Evolutionary conservation across 2,888 invertebrate species (phyloP).

Genomic region (Ligdia adustata): DNA sequence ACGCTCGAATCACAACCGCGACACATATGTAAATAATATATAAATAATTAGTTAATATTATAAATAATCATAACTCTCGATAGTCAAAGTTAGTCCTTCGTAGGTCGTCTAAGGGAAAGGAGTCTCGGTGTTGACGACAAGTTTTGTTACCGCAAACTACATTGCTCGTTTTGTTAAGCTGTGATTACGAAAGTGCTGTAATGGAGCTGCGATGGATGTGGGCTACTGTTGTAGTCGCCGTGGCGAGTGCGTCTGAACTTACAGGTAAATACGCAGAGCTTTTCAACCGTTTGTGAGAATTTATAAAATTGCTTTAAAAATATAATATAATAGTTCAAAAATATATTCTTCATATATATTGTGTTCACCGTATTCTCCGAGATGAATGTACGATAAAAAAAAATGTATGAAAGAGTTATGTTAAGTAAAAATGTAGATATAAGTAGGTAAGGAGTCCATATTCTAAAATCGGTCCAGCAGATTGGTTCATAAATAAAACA

Average conservation of each 20-base stretch:
- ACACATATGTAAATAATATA: background rate
- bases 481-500: too few species aligned
- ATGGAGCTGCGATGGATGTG: constrained; percentile 26
- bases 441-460: too few species aligned
- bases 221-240: constrained; percentile 9
- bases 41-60: background rate
- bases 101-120: background rate
- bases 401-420: too few species aligned
- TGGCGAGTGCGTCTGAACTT: constrained; percentile 17
- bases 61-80: background rate
- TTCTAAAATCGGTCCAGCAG: too few species aligned
- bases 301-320: too few species aligned
- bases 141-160: background rate
- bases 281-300: too few species aligned
- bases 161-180: constrained; percentile 4
- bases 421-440: too few species aligned
- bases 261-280: too few species aligned
- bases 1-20: constrained; percentile 1
- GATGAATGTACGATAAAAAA: too few species aligned
- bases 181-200: background rate
- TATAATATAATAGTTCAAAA: too few species aligned
- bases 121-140: background rate
- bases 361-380: too few species aligned
- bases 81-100: constrained; percentile 1
- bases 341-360: too few species aligned